Conservation (phyloP, 2,888 invertebrate genomes). For the Tortrix viridana region DNA sequence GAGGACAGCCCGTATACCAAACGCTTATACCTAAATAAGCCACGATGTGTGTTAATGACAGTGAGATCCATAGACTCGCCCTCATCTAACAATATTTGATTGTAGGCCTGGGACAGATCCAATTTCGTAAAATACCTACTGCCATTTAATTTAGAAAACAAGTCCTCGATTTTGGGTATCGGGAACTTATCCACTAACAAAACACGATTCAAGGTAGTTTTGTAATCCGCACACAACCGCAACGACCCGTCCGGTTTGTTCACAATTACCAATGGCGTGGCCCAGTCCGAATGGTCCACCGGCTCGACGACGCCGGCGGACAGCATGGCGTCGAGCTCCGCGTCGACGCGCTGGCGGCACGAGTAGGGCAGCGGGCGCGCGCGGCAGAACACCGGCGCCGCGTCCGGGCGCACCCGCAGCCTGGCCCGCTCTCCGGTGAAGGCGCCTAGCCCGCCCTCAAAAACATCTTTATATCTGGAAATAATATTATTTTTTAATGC, state of each 20-base stretch:
- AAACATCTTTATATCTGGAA: conserved; percentile 16
- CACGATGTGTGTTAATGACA: conserved; percentile 20
- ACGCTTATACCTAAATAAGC: conserved; percentile 24
- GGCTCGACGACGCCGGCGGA: conserved; percentile 25
- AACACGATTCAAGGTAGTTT: conserved; percentile 14
- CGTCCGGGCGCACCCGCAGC: conserved; percentile 6
- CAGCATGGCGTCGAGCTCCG: conserved; percentile 28
- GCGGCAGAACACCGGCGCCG: no score
- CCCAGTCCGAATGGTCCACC: conserved; percentile 26
- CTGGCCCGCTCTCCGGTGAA: conserved; percentile 5
- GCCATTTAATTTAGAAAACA: conserved; percentile 10
- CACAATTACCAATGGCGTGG: conserved; percentile 18
- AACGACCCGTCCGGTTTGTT: conserved; percentile 16
- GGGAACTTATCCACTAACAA: conserved; percentile 22
- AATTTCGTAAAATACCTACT: conserved; percentile 24
- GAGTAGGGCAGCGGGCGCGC: no score
- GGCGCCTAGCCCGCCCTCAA: conserved; percentile 10
- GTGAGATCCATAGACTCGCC: conserved; percentile 7
- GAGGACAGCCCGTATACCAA: no score
- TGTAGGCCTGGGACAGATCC: no score
- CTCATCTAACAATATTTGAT: conserved; percentile 18
- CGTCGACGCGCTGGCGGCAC: conserved; percentile 21
- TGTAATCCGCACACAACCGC: conserved; percentile 31
- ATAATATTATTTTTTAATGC: conserved; percentile 1
- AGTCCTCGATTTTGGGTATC: conserved; percentile 24